phyloP scores from a whole-genome alignment of 2,113 vertebrate genomes.

The Thunnus thynnus region DNA sequence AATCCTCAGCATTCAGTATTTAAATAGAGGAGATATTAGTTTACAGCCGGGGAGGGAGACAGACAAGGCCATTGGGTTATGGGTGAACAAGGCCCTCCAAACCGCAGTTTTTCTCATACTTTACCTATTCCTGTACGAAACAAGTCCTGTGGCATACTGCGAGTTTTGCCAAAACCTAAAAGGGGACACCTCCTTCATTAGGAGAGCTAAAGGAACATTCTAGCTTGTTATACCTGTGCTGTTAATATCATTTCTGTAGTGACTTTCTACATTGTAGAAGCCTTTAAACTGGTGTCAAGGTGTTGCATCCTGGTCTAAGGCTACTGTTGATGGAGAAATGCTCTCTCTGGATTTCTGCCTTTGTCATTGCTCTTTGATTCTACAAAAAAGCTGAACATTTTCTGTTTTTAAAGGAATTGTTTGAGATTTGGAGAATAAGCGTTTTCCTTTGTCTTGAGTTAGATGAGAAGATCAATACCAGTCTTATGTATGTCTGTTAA shows the following conservation, averaged over 20 bases:
- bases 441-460: background rate
- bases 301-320: background rate
- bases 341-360: no score
- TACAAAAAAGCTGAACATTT: no score
- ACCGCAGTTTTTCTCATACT: conserved; percentile 65
- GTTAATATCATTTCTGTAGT: no score
- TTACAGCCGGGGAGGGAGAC: conserved; percentile 58
- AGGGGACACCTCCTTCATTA: conserved; percentile 76
- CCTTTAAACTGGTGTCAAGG: background rate
- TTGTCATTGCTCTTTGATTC: no score
- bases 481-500: background rate
- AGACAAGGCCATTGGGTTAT: conserved; percentile 48
- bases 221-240: no score
- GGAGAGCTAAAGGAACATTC: conserved; percentile 20
- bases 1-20: conserved; percentile 11
- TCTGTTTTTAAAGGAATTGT: no score
- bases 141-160: conserved; percentile 83
- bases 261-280: background rate
- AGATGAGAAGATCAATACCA: background rate
- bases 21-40: conserved; percentile 65
- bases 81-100: conserved; percentile 43
- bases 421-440: background rate
- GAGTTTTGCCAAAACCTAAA: conserved; percentile 83
- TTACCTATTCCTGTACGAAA: conserved; percentile 81
- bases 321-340: no score